Evolutionary conservation across 2,113 vertebrate genomes (phyloP), one percentile per base, ranked within the genome.

Genomic region (Pongo pygmaeus): DNA sequence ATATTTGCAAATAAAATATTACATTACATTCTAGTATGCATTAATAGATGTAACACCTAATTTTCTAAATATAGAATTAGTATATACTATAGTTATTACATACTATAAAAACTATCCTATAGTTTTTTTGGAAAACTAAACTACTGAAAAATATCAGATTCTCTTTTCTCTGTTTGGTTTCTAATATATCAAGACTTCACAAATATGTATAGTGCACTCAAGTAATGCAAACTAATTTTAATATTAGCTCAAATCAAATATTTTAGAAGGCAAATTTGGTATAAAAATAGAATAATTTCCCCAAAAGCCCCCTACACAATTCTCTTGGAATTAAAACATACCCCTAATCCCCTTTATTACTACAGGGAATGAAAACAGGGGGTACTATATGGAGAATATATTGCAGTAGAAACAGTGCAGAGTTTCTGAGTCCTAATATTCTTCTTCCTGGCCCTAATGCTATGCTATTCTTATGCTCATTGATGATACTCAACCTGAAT

Each of bases 61-160:
- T 38, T 96, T 91, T 55, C 69, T 75, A 61, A 84, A 61, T 35
- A 75, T 22, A 11, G 16, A 86, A 79, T 43, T 94, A 46, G 46
- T 46, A 46, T 46, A 46, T 46, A 46, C 46, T 46, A 2, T 46
- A 46, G 46, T 46, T 8, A 46, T 46, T 46, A 46, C 9, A 46
- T 9, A 46, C 8, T 10, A 46, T 46, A 10, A 46, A 46, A 46
- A 46, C 8, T 10, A 46, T 46, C 9, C 46, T 46, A 46, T 16
- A 11, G 3, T 59, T 88, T 84, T 95, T 93, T 40, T 85, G 0
- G 25, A 70, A 89, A 93, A 59, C 6, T 35, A 32, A 75, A 57
- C 40, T 43, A 43, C 9, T 64, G 40, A 74, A 77, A 20, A 69
- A 10, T 35, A 23, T 25, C 50, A 61, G 9, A 27, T 80, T 59